Evolutionary conservation across 2,888 invertebrate species (phyloP).

Genomic region (Orthosia incerta): DNA sequence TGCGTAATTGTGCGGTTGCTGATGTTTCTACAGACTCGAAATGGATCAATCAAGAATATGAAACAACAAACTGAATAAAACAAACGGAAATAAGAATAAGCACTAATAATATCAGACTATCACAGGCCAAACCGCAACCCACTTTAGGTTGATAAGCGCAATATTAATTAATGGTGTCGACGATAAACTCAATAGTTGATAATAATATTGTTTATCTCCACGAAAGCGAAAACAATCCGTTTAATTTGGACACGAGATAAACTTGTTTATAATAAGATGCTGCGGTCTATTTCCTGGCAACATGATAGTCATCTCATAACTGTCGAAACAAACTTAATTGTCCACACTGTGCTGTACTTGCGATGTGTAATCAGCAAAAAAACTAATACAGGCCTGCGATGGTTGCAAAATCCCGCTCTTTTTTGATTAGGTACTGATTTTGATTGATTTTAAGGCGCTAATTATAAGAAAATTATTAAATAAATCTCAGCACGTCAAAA

Average conservation of each 20-base stretch:
- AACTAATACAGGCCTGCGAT: not conserved
- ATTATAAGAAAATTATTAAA: too few relatives aligned
- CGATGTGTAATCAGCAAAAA: slow-evolving; percentile 22
- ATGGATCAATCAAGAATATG: slow-evolving; percentile 49
- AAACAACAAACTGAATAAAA: slow-evolving; percentile 49
- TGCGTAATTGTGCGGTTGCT: slow-evolving; percentile 46
- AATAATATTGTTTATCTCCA: slow-evolving; percentile 77
- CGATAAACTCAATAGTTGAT: slow-evolving; percentile 75
- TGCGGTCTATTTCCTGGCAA: slow-evolving; percentile 74
- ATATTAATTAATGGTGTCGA: slow-evolving; percentile 85
- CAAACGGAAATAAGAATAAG: slow-evolving; percentile 65
- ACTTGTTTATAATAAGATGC: slow-evolving; percentile 76
- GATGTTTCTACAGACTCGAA: slow-evolving; percentile 42
- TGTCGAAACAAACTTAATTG: slow-evolving; percentile 37
- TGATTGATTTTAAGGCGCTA: too few relatives aligned
- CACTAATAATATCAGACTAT: slow-evolving; percentile 61
- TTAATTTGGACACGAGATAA: slow-evolving; percentile 73
- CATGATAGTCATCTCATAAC: slow-evolving; percentile 57
- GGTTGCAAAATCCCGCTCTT: too few relatives aligned
- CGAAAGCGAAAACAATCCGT: slow-evolving; percentile 83
- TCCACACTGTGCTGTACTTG: slow-evolving; percentile 21
- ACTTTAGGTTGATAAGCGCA: slow-evolving; percentile 79
- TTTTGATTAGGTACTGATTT: too few relatives aligned
- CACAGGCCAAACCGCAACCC: slow-evolving; percentile 71
- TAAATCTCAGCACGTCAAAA: too few relatives aligned